These are phyloP conservation scores for Rhinophrynus dorsalis DNA, from an alignment of 2,797 vertebrate species.

Conservation along the genomic window DNA sequence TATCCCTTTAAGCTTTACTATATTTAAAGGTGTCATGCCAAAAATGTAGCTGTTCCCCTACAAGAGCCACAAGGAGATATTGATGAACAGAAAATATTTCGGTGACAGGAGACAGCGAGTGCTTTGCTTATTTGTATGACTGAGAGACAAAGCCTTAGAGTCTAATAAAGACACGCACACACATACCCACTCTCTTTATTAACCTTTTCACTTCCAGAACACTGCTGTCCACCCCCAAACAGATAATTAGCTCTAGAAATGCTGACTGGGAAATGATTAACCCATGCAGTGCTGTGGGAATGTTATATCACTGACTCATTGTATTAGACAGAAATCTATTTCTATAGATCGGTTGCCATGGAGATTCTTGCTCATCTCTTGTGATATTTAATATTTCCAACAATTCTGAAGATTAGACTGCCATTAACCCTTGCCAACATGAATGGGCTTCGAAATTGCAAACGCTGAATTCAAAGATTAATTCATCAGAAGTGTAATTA, in stretches of 20 bases:
- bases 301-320: not conserved
- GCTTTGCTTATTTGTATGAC: not conserved
- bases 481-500: not conserved
- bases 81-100: not conserved
- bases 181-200: too few species aligned
- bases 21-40: too few species aligned
- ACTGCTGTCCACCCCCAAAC: not conserved
- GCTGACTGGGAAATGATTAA: not conserved
- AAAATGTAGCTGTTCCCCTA: too few species aligned
- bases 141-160: not conserved
- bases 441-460: not conserved
- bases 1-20: too few species aligned
- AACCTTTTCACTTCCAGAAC: not conserved
- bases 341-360: slow-evolving; percentile 47
- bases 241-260: not conserved
- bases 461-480: not conserved
- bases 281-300: not conserved
- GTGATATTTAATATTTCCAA: slow-evolving; percentile 42
- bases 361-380: slow-evolving; percentile 38
- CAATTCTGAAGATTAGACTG: slow-evolving; percentile 10
- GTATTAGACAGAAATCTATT: slow-evolving; percentile 2
- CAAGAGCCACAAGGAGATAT: too few species aligned
- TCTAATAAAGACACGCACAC: not conserved
- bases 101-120: not conserved
- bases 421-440: slow-evolving; percentile 21